These are phyloP conservation scores for Syrista parreyssii DNA, from an alignment of 2,888 invertebrate species.

Conservation along the genomic window DNA sequence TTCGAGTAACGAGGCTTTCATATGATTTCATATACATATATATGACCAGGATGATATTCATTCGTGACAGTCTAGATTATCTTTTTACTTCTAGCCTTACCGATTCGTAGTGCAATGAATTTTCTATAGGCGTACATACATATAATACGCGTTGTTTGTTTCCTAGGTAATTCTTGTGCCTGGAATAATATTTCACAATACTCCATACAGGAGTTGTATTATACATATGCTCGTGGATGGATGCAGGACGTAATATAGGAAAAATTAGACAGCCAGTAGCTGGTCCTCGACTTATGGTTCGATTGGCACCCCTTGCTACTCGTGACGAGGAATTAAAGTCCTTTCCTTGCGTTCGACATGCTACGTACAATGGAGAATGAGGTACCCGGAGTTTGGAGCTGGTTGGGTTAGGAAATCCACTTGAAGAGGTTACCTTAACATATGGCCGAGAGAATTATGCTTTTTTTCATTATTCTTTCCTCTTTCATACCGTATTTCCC, in stretches of 20 bases:
- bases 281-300: slow-evolving; percentile 52
- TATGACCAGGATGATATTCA: not conserved
- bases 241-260: slow-evolving; percentile 47
- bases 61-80: not conserved
- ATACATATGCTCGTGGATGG: slow-evolving; percentile 3
- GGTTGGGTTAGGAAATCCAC: slow-evolving; percentile 31
- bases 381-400: slow-evolving; percentile 8
- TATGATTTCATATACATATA: not conserved
- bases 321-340: slow-evolving; percentile 31
- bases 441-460: slow-evolving; percentile 26
- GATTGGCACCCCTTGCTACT: slow-evolving; percentile 42
- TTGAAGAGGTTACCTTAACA: slow-evolving; percentile 40
- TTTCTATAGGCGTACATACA: not conserved
- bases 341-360: slow-evolving; percentile 39
- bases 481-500: not conserved
- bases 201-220: not conserved
- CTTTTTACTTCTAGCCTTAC: not conserved
- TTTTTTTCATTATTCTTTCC: not conserved
- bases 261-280: slow-evolving; percentile 53
- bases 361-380: slow-evolving; percentile 12
- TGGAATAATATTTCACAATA: not conserved
- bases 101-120: not conserved
- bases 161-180: not conserved
- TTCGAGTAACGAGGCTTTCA: not conserved
- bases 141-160: not conserved